phyloP scores from a whole-genome alignment of 2,797 vertebrate genomes.

The Microchirus variegatus region DNA sequence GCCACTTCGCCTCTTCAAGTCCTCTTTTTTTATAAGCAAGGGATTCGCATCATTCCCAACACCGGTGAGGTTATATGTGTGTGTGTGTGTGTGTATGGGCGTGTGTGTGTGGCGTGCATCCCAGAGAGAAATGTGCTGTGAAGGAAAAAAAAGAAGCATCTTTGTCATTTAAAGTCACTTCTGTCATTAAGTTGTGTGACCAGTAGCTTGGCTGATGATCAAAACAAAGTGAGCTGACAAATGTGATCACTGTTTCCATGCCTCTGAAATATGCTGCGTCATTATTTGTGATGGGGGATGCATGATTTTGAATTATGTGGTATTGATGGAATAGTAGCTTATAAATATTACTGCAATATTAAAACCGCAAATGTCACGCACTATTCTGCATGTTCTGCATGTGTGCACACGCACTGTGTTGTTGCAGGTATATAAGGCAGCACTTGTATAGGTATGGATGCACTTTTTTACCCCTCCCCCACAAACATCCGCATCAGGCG shows the following conservation, averaged over 20 bases:
- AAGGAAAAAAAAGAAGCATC: neutral
- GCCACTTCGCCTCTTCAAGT: slow-evolving; percentile 23
- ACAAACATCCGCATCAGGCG: slow-evolving; percentile 49
- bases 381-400: slow-evolving; percentile 9
- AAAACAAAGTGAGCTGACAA: neutral
- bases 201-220: neutral
- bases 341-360: neutral
- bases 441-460: slow-evolving; percentile 47
- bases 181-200: neutral
- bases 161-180: neutral
- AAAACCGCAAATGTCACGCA: neutral
- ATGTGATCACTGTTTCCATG: neutral
- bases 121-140: neutral
- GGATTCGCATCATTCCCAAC: slow-evolving; percentile 30
- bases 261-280: neutral
- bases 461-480: slow-evolving; percentile 60
- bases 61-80: slow-evolving; percentile 29
- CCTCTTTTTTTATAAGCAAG: slow-evolving; percentile 9
- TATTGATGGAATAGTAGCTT: neutral
- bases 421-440: slow-evolving; percentile 61
- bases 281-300: neutral
- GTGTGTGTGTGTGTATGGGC: neutral
- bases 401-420: slow-evolving; percentile 43
- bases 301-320: neutral
- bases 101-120: neutral